A percentile compares a stretch with the other conserved stretches of the same genome.
These are phyloP conservation scores for Natator depressus DNA, from an alignment of 2,113 vertebrate genomes.

Conservation along the genomic window DNA sequence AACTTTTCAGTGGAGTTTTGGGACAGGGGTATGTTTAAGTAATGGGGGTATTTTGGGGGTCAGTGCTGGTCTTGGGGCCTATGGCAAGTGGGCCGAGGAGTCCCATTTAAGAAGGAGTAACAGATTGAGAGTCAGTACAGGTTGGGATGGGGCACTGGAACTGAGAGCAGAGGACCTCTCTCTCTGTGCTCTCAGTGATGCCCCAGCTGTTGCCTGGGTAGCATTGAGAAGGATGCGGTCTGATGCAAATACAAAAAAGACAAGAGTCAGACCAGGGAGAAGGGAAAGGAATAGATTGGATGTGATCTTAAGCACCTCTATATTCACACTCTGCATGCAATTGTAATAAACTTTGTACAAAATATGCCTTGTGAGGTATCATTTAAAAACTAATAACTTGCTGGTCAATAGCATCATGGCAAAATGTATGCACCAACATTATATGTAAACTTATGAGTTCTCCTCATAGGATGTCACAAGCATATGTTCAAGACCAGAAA, in stretches of 20 bases:
- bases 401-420: not conserved
- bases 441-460: not conserved
- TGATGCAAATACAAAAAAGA: not conserved
- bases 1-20: not conserved
- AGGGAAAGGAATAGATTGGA: not conserved
- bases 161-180: not conserved
- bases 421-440: not conserved
- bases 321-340: not conserved
- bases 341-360: not conserved
- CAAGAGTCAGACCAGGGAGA: not conserved
- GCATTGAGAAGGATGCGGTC: not conserved
- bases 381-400: not conserved
- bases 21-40: not conserved
- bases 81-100: not conserved
- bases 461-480: not conserved
- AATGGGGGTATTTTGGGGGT: too few relatives aligned
- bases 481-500: not conserved
- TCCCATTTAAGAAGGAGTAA: not conserved
- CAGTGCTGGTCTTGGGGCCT: not conserved
- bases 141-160: not conserved
- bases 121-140: not conserved
- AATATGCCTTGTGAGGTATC: not conserved
- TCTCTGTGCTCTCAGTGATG: too few relatives aligned
- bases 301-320: too few relatives aligned
- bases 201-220: not conserved